phyloP scores from a whole-genome alignment of 2,888 invertebrate genomes.

The Orchesellides sinensis region DNA sequence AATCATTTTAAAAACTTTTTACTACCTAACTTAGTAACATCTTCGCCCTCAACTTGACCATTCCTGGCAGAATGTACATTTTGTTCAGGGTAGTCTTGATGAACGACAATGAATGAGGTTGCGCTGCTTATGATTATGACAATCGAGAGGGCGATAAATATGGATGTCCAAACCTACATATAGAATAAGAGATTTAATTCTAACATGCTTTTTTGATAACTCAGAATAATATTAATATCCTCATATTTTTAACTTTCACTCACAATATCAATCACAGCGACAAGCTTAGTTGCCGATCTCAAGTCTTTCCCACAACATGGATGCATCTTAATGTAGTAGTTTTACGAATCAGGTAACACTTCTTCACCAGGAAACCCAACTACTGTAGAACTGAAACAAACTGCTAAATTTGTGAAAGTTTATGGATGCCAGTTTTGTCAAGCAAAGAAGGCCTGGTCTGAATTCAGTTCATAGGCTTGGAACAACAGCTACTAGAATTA shows the following conservation, averaged over 20 bases:
- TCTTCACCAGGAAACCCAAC: too few relatives aligned
- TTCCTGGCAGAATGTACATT: too few relatives aligned
- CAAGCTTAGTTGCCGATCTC: slow-evolving; percentile 34
- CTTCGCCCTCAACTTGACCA: neutral
- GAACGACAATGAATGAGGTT: slow-evolving; percentile 11
- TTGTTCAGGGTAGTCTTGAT: too few relatives aligned
- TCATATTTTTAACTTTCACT: slow-evolving; percentile 13
- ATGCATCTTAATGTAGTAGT: slow-evolving; percentile 44
- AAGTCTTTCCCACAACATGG: slow-evolving; percentile 55
- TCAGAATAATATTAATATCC: neutral
- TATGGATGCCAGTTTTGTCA: too few relatives aligned
- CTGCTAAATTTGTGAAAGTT: too few relatives aligned
- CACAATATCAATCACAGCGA: slow-evolving; percentile 51
- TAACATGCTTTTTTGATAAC: neutral
- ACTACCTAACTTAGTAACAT: neutral
- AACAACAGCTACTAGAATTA: too few relatives aligned
- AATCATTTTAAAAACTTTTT: neutral
- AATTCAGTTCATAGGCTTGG: too few relatives aligned
- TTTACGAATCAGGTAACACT: neutral
- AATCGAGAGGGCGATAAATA: slow-evolving; percentile 42
- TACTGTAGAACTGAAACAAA: too few relatives aligned
- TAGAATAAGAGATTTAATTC: neutral
- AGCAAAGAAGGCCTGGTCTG: too few relatives aligned
- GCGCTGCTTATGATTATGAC: slow-evolving; percentile 45
- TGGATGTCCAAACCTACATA: slow-evolving; percentile 48